Conservation (phyloP, 2,888 invertebrate genomes). For the Diloba caeruleocephala region DNA sequence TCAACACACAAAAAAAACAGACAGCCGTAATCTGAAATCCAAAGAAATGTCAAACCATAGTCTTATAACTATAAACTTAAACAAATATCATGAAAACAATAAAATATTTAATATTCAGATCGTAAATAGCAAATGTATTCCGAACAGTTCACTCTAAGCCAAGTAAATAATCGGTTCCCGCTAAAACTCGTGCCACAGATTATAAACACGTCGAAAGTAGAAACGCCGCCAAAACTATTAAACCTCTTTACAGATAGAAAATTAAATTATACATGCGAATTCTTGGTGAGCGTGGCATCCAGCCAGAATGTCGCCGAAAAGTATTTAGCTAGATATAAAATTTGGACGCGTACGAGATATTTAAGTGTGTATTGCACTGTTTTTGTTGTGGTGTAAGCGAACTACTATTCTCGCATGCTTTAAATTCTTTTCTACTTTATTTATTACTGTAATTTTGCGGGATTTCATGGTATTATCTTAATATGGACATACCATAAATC, state of each 20-base stretch:
- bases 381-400: no score
- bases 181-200: conserved; percentile 32
- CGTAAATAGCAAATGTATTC: no score
- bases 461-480: no score
- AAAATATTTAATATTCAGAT: not conserved
- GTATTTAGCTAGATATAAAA: conserved; percentile 18
- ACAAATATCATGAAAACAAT: conserved; percentile 6
- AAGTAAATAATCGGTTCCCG: not conserved
- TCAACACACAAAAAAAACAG: no score
- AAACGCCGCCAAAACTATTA: conserved; percentile 53
- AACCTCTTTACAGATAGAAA: conserved; percentile 39
- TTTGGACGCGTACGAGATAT: conserved; percentile 14
- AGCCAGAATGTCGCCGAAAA: conserved; percentile 35
- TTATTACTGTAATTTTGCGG: no score
- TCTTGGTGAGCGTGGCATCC: conserved; percentile 38
- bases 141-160: no score
- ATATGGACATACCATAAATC: no score
- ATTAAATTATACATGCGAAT: conserved; percentile 47
- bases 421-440: no score
- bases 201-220: conserved; percentile 26
- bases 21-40: no score
- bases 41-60: no score
- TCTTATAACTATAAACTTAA: no score
- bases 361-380: not conserved
- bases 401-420: no score